These are phyloP conservation scores for Eurois occulta DNA, from an alignment of 2,888 invertebrate species.

Conservation along the genomic window DNA sequence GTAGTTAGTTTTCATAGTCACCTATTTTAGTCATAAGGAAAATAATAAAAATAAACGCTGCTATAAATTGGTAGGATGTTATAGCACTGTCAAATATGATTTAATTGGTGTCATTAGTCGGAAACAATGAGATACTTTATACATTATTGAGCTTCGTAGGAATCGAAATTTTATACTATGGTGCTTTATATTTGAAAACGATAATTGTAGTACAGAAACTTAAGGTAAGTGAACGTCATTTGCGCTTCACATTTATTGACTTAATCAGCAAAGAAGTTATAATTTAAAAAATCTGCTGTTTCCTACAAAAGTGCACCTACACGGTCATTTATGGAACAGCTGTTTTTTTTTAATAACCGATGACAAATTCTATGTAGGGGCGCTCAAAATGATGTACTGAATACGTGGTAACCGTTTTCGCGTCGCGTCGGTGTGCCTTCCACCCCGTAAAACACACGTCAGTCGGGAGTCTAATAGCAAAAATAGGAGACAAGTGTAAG, in stretches of 20 bases:
- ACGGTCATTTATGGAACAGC: no score
- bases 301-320: no score
- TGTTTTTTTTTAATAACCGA: no score
- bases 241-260: not conserved
- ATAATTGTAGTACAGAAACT: not conserved
- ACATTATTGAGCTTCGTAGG: not conserved
- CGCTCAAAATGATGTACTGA: no score
- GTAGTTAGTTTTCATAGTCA: not conserved
- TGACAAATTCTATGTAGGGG: no score
- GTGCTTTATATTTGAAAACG: not conserved
- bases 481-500: not conserved
- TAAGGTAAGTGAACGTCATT: not conserved
- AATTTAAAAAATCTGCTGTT: no score
- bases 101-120: not conserved
- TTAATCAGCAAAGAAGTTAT: not conserved
- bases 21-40: conserved; percentile 4
- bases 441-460: no score
- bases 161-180: not conserved
- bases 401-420: no score
- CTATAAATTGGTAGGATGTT: not conserved
- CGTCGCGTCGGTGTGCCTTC: no score
- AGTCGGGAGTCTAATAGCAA: not conserved
- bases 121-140: not conserved
- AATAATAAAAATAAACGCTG: not conserved
- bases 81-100: not conserved